Percentiles rank a stretch among this genome's conserved stretches.
phyloP scores from a whole-genome alignment of 2,888 invertebrate species.

The Calameuta pallipes region DNA sequence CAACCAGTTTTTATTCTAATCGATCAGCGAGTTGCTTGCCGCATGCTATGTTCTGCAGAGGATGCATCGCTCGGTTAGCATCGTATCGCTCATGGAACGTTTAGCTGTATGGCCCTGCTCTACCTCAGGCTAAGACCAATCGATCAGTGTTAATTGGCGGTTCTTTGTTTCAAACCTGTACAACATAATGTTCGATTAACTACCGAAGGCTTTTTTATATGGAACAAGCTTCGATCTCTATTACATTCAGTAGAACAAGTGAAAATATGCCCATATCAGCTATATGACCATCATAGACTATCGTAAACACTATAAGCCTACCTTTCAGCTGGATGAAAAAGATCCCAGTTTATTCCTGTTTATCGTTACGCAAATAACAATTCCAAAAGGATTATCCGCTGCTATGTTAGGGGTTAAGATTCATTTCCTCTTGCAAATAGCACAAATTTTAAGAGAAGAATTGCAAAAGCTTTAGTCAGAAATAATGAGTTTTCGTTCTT shows the following conservation, averaged over 20 bases:
- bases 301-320: background rate
- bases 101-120: background rate
- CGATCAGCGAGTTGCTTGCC: background rate
- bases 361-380: too few relatives aligned
- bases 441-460: too few relatives aligned
- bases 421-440: too few relatives aligned
- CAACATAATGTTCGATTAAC: background rate
- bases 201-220: background rate
- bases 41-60: background rate
- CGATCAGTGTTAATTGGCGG: background rate
- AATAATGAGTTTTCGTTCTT: too few relatives aligned
- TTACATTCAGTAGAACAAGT: background rate
- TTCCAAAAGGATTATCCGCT: too few relatives aligned
- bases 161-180: background rate
- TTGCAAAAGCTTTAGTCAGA: too few relatives aligned
- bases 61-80: background rate
- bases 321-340: background rate
- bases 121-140: background rate
- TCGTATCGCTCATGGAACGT: background rate
- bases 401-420: too few relatives aligned
- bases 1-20: background rate
- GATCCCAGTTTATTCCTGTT: too few relatives aligned
- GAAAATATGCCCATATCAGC: background rate
- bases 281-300: background rate
- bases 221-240: background rate